phyloP scores from a whole-genome alignment of 2,888 invertebrate species.

The Tiliacea aurago region DNA sequence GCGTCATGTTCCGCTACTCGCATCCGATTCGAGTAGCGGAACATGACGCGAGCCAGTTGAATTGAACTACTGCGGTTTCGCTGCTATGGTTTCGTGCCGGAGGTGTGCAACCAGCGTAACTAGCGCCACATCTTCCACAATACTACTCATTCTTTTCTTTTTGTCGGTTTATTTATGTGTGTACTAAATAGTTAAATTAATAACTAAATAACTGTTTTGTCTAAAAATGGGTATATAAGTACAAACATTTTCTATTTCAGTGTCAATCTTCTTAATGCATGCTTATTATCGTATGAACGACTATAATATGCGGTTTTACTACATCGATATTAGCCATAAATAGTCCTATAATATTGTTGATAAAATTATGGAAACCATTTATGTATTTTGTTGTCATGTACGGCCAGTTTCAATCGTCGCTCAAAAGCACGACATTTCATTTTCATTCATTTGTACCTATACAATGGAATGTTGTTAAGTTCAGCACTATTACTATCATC shows the following conservation, averaged over 20 bases:
- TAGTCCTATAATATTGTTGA: neutral
- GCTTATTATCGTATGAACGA: conserved; percentile 12
- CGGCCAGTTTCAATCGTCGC: neutral
- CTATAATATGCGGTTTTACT: conserved; percentile 5
- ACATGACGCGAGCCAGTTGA: too few relatives aligned
- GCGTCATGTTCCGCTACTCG: too few relatives aligned
- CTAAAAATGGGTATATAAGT: neutral
- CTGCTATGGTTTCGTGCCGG: too few relatives aligned
- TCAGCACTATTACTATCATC: too few relatives aligned
- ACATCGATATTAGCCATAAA: conserved; percentile 5
- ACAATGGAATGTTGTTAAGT: neutral
- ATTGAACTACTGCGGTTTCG: too few relatives aligned
- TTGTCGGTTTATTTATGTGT: too few relatives aligned
- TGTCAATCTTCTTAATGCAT: conserved; percentile 15
- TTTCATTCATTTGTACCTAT: neutral
- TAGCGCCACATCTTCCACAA: neutral
- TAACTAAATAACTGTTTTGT: neutral
- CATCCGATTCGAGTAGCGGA: too few relatives aligned
- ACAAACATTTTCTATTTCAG: conserved; percentile 1
- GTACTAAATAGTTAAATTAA: too few relatives aligned
- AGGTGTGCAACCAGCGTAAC: too few relatives aligned
- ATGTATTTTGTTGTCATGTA: neutral
- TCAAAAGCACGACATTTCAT: neutral
- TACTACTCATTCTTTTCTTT: too few relatives aligned
- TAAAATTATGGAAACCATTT: neutral